Percentiles rank a stretch among this genome's conserved stretches.
phyloP scores from a whole-genome alignment of 2,113 vertebrate species.

The Paracanthobrama guichenoti region DNA sequence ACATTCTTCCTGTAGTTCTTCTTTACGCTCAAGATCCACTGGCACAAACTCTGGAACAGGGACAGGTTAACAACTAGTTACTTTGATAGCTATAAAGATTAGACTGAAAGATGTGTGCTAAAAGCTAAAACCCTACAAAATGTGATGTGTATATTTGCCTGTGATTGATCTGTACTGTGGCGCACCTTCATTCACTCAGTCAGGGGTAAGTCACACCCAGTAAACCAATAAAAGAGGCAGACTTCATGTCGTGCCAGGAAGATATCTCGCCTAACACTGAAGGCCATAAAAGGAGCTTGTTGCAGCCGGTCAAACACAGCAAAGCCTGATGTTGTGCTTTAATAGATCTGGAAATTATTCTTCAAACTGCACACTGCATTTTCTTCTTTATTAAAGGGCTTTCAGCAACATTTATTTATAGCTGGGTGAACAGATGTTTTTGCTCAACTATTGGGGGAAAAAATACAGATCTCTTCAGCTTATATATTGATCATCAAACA shows the following conservation, averaged over 20 bases:
- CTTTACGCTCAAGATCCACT: conserved; percentile 96
- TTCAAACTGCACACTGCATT: conserved; percentile 29
- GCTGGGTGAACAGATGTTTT: neutral
- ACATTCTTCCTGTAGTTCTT: conserved; percentile 98
- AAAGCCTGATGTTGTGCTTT: conserved; percentile 21
- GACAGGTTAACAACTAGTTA: neutral
- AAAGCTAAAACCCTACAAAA: too few relatives aligned
- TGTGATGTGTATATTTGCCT: neutral
- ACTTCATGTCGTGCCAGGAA: conserved; percentile 43
- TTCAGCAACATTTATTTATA: neutral
- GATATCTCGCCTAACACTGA: conserved; percentile 33
- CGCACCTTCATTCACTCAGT: conserved; percentile 35
- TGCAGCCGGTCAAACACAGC: conserved; percentile 9
- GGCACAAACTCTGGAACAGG: conserved; percentile 84
- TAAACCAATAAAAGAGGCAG: conserved; percentile 52
- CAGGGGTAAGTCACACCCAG: conserved; percentile 5
- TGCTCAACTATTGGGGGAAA: neutral
- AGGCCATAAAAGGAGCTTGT: conserved; percentile 52
- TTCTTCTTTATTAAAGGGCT: conserved; percentile 21
- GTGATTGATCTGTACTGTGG: conserved; percentile 33
- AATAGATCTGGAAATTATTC: conserved; percentile 25
- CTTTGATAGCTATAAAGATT: neutral
- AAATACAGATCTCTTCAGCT: neutral
- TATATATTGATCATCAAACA: neutral
- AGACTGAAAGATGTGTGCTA: neutral